A percentile compares a stretch with the other conserved stretches of the same genome.
phyloP scores from a whole-genome alignment of 2,113 vertebrate species.

The Apteryx mantelli region DNA sequence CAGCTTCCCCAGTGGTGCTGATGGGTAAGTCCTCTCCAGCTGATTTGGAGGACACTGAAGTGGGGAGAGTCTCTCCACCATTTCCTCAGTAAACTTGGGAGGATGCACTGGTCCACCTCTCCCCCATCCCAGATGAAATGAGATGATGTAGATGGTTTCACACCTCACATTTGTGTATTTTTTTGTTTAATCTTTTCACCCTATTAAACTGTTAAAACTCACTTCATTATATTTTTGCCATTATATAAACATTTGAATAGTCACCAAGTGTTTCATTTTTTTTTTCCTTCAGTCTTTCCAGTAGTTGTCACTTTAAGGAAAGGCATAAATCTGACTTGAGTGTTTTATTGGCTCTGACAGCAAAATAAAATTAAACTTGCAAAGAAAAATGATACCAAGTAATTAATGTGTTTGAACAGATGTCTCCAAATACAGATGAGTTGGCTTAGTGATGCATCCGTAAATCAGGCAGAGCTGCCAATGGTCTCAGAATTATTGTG shows the following conservation, averaged over 20 bases:
- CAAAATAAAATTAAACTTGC: slow-evolving; percentile 1
- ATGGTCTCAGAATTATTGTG: neutral
- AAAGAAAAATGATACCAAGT: neutral
- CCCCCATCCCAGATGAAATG: neutral
- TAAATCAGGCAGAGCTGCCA: neutral
- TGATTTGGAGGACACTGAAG: neutral
- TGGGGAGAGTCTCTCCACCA: neutral
- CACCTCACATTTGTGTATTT: neutral
- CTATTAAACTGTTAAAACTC: neutral
- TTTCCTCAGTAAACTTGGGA: neutral
- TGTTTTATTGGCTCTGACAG: neutral
- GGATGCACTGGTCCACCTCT: neutral
- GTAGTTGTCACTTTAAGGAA: neutral
- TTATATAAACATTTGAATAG: neutral
- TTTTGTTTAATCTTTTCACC: neutral
- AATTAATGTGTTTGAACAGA: neutral
- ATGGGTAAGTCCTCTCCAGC: slow-evolving; percentile 1
- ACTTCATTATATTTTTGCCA: neutral
- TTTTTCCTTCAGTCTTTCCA: neutral
- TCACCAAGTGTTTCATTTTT: neutral
- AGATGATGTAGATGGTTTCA: neutral
- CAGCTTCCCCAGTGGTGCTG: neutral
- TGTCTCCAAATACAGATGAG: neutral
- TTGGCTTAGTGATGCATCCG: neutral
- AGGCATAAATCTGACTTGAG: neutral